These are phyloP conservation scores for Coelopa pilipes DNA, from an alignment of 2,888 invertebrate species.

Conservation along the genomic window DNA sequence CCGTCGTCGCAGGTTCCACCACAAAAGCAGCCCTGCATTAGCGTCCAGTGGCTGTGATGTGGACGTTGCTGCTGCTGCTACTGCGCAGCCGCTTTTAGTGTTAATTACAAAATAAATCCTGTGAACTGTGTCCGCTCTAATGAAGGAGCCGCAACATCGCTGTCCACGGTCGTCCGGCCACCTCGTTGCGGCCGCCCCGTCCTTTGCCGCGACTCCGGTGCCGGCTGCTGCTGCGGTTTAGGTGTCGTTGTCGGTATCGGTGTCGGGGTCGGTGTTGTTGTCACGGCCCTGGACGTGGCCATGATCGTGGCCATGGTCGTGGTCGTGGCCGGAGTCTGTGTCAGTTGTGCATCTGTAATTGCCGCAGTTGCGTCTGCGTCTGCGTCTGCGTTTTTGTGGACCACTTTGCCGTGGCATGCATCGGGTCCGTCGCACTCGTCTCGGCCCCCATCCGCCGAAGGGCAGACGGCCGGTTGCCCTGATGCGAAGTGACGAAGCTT, in stretches of 20 bases:
- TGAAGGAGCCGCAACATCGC: slow-evolving; percentile 15
- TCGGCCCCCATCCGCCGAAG: too few species aligned
- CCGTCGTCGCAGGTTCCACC: neutral
- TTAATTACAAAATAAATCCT: slow-evolving; percentile 42
- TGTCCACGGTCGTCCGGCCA: neutral
- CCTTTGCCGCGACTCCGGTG: neutral
- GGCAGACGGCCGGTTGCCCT: neutral
- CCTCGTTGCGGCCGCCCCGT: too few species aligned
- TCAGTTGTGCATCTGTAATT: slow-evolving; percentile 37
- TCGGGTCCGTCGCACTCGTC: neutral
- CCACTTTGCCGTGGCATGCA: neutral
- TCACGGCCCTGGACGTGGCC: neutral
- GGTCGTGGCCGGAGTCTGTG: slow-evolving; percentile 17
- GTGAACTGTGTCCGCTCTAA: slow-evolving; percentile 36
- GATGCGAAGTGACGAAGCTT: neutral
- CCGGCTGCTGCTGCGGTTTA: slow-evolving; percentile 6
- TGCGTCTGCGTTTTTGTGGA: slow-evolving; percentile 1
- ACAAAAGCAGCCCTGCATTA: slow-evolving; percentile 30
- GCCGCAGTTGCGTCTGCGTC: slow-evolving; percentile 16
- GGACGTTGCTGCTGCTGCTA: slow-evolving; percentile 23
- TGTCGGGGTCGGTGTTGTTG: neutral
- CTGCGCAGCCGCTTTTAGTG: slow-evolving; percentile 27
- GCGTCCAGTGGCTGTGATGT: slow-evolving; percentile 13
- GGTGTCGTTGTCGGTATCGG: neutral
- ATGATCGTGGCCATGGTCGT: neutral